Evolutionary conservation across 2,113 vertebrate genomes (phyloP).

Genomic region (Tylochromis polylepis): DNA sequence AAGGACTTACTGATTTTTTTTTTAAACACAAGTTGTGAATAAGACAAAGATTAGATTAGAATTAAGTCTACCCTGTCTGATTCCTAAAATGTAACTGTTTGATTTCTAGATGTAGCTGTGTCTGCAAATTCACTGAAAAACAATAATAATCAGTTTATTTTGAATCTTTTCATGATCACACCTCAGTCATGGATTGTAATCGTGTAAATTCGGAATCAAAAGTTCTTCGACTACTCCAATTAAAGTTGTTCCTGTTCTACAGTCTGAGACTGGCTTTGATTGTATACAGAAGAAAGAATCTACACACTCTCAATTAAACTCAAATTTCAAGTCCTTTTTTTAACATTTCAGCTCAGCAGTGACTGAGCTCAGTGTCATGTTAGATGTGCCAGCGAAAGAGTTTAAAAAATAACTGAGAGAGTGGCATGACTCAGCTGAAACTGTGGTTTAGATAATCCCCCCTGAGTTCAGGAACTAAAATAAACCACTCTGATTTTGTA

Average conservation of each 20-base stretch:
- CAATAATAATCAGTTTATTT: neutral
- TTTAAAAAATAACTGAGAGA: neutral
- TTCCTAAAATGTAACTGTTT: neutral
- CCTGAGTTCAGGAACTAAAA: neutral
- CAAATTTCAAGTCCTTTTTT: neutral
- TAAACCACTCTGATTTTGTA: neutral
- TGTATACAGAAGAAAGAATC: neutral
- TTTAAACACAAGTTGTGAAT: neutral
- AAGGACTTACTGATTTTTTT: neutral
- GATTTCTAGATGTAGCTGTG: neutral
- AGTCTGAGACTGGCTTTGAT: neutral
- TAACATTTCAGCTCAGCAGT: neutral
- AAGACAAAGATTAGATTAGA: neutral
- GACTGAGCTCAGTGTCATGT: neutral
- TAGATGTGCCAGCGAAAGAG: neutral
- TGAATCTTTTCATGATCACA: neutral
- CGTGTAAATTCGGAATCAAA: neutral
- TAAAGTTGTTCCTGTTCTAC: neutral
- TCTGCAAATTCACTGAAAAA: neutral
- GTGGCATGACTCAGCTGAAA: conserved; percentile 40
- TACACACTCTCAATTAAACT: no score
- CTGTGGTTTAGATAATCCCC: neutral
- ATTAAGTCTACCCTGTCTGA: neutral
- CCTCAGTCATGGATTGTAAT: neutral
- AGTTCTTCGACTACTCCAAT: neutral